Base-by-base conservation (phyloP, 2,888 invertebrate genomes). In the Odontocolon sp. region DNA sequence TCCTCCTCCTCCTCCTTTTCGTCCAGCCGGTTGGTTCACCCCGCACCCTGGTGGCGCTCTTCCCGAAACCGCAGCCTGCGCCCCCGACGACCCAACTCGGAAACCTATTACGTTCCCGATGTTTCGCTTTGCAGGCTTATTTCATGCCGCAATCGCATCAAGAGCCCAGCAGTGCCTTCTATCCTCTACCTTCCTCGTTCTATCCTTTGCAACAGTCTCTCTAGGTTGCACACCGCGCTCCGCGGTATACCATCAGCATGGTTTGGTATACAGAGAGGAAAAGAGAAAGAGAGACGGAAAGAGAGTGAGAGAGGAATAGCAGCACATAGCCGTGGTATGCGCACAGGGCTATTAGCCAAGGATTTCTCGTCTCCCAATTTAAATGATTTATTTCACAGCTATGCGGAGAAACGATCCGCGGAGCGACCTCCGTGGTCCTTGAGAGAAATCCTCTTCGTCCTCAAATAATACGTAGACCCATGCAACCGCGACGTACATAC, bases 131-230 rank as follows among this genome's bases (percentile, higher is more conserved):
- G 77, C 81, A 81, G 82, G 85, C 85, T 86, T 86, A 85, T 85
- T 86, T 83, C 82, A 78, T 80, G 69, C 85, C 84, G 80, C 86
- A 86, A 86, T 86, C 85, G 84, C 79, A 84, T 85, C 85, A 80
- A 80, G 67, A 28, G 40, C 61, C 36, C 63, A 8, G 57, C 23
- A 6, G 16, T 38, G 40, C 59, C 21, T 38, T 36, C 42, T 28
- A 47, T 57, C 16, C 5, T 33, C 21, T 33, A 5, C 69, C 18
- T 38, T 42, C 38, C 36, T 6, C 59, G 11, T 31, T 45, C 50
- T 33, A 38, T 36, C 50, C 23, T 45, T n/a, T 47, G 28, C 42
- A 38, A 56, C 26, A 38, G 33, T 38, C n/a, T n/a, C n/a, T n/a
- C n/a, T n/a, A n/a, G n/a, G n/a, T n/a, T n/a, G n/a, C n/a, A n/a